Base-by-base conservation (phyloP, 2,888 invertebrate species). In the Caenorhabditis sp. region DNA sequence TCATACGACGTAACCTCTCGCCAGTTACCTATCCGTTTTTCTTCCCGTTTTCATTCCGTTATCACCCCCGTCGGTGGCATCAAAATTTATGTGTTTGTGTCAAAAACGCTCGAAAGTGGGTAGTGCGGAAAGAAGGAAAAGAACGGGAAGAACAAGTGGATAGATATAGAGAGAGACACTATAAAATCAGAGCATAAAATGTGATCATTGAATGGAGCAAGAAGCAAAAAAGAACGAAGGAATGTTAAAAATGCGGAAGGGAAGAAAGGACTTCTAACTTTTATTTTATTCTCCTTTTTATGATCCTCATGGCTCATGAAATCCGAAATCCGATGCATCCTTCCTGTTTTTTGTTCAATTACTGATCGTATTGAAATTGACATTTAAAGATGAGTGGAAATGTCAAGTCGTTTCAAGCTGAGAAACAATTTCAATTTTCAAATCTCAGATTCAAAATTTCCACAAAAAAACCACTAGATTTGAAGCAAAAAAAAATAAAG, bases 51-150 rank as follows among this genome's bases (percentile, higher is more conserved):
- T 32, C 65, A 40, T 40, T 13, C n/a, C 22, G 61, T 67, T 76
- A 76, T 76, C 76, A 76, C 76, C 68, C 74, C 60, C 51, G 67
- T 20, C 76, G 51, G 51, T 60, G 26, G 47, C 20, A 61, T 55
- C 58, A 32, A 76, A 74, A 76, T 76, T 76, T 67, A 76, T 76
- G 65, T 74, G 53, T 76, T 76, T 74, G 60, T 60, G 74, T 69
- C 15, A 53, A 65, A 74, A 44, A 15, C 35, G 4, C 58, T 56
- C 50, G 53, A 55, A 55, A 32, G 35, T 6, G 22, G 50, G 20
- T 0, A 28, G 32, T 40, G n/a, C n/a, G 26, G 56, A 55, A 32
- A 47, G 65, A n/a, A n/a, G 32, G 24, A 18, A 51, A 40, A 40
- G 40, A 37, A 70, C 11, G 24, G 13, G 18, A 13, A 6, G 20